Evolutionary conservation across 2,888 invertebrate genomes (phyloP).

Genomic region (Lasius fuliginosus): DNA sequence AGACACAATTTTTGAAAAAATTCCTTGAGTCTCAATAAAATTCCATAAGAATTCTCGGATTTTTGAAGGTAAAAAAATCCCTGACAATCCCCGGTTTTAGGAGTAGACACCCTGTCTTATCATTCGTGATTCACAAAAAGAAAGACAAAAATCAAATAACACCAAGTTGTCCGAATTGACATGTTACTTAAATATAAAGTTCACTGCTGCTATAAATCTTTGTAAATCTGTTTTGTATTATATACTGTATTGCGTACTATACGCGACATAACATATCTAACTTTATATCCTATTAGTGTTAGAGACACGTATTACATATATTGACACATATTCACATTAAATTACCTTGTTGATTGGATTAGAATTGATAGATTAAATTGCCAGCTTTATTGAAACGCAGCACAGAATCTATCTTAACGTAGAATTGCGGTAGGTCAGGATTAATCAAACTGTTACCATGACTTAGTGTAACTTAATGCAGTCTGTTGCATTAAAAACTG

Average conservation of each 20-base stretch:
- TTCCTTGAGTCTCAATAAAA: too few relatives aligned
- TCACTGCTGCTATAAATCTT: not conserved
- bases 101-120: too few relatives aligned
- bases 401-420: not conserved
- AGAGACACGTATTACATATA: not conserved
- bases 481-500: not conserved
- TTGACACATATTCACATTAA: not conserved
- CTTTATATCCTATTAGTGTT: not conserved
- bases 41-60: too few relatives aligned
- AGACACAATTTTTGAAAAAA: too few relatives aligned
- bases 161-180: not conserved
- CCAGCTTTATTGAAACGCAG: not conserved
- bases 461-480: not conserved
- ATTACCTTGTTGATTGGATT: not conserved
- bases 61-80: too few relatives aligned
- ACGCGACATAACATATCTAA: too few relatives aligned
- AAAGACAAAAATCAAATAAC: too few relatives aligned
- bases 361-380: not conserved
- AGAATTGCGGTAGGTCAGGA: not conserved
- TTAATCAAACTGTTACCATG: not conserved
- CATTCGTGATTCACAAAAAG: too few relatives aligned
- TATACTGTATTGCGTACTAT: not conserved
- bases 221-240: not conserved
- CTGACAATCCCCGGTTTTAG: too few relatives aligned
- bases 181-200: not conserved